phyloP scores from a whole-genome alignment of 2,797 vertebrate species.

The Vultur gryphus region DNA sequence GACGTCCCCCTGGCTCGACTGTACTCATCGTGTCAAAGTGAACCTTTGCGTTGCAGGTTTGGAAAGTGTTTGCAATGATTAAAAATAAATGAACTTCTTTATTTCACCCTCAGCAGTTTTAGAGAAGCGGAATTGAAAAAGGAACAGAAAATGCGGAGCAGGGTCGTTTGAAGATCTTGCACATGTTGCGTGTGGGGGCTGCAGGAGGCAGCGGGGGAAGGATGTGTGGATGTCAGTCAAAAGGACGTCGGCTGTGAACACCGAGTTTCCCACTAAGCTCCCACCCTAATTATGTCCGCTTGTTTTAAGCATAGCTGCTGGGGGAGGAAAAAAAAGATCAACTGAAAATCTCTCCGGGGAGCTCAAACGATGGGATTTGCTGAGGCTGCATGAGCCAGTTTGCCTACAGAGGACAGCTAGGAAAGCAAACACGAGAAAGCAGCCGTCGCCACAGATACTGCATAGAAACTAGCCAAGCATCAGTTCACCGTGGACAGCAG shows the following conservation, averaged over 20 bases:
- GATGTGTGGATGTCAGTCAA: neutral
- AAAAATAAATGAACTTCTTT: neutral
- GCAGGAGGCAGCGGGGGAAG: neutral
- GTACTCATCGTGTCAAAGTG: neutral
- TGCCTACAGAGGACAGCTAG: neutral
- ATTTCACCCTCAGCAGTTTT: neutral
- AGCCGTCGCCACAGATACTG: fast-evolving
- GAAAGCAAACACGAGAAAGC: neutral
- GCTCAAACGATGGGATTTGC: neutral
- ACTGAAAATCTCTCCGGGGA: neutral
- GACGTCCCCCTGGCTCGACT: neutral
- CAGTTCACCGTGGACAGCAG: neutral
- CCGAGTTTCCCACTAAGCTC: neutral
- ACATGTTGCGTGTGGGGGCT: fast-evolving
- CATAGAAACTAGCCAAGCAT: neutral
- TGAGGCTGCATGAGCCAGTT: neutral
- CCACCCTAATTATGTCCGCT: neutral
- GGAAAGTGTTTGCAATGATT: neutral
- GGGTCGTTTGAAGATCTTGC: neutral
- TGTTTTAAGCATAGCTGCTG: neutral
- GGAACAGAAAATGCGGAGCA: constrained; percentile 12
- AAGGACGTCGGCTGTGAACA: neutral
- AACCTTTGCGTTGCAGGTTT: neutral
- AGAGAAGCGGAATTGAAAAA: constrained; percentile 47
- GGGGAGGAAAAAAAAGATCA: neutral